Percentiles rank a stretch among this genome's conserved stretches.
These are phyloP conservation scores for Blastomussa wellsi DNA, from an alignment of 92 coral and sea anemone genomes.

Conservation along the genomic window DNA sequence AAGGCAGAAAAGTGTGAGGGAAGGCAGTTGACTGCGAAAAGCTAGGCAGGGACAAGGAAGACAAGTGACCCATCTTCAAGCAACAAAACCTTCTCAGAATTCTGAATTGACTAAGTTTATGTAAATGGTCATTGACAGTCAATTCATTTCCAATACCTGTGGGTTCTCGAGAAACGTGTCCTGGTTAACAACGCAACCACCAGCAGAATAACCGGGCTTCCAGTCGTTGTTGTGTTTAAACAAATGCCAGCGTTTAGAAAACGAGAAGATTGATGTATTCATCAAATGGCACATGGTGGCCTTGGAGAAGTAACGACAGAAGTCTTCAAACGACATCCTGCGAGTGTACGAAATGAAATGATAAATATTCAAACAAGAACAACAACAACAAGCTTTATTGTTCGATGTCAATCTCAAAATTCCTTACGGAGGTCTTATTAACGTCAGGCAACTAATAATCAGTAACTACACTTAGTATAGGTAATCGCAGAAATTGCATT, in stretches of 20 bases:
- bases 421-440: no score
- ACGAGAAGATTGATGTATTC: slow-evolving; percentile 77
- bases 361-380: background rate
- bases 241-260: slow-evolving; percentile 82
- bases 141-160: slow-evolving; percentile 59
- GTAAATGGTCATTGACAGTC: background rate
- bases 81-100: background rate
- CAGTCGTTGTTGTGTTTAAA: slow-evolving; percentile 77
- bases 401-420: background rate
- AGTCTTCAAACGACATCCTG: slow-evolving; percentile 98
- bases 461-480: no score
- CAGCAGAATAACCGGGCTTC: slow-evolving; percentile 83
- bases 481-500: no score
- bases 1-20: background rate
- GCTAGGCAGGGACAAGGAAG: background rate
- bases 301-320: slow-evolving; percentile 82
- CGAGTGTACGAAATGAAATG: background rate
- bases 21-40: background rate
- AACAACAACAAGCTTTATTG: no score
- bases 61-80: background rate
- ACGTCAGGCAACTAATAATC: no score
- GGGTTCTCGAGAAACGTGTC: slow-evolving; percentile 87
- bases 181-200: slow-evolving; percentile 90
- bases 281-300: slow-evolving; percentile 92
- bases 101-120: background rate